Evolutionary conservation across 2,797 vertebrate genomes (phyloP).

Genomic region (Centropyge bicolor): DNA sequence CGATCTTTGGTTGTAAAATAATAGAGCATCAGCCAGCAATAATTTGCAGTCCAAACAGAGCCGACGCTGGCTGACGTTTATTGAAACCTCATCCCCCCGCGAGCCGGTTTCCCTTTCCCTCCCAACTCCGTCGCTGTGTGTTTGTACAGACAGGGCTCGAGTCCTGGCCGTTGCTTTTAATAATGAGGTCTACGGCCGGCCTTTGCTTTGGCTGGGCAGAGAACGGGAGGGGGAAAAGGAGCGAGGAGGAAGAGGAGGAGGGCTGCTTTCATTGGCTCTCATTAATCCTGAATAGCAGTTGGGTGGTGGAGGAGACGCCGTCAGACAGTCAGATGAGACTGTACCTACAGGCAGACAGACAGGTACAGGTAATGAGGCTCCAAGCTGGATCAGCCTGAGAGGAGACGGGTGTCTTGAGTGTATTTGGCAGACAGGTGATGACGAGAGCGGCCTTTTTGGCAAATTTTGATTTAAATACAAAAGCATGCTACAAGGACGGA

Average conservation of each 20-base stretch:
- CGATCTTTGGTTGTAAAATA: slow-evolving; percentile 96
- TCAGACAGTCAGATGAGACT: slow-evolving; percentile 55
- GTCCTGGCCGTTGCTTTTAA: slow-evolving; percentile 90
- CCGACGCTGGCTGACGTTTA: slow-evolving; percentile 97
- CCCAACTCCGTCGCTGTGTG: slow-evolving; percentile 81
- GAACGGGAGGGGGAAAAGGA: slow-evolving; percentile 73
- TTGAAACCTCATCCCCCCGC: slow-evolving; percentile 97
- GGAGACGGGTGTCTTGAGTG: neutral
- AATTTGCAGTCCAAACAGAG: slow-evolving; percentile 98
- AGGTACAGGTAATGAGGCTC: slow-evolving; percentile 61
- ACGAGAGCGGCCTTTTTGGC: neutral
- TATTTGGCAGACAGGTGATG: slow-evolving; percentile 14
- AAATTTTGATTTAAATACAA: neutral
- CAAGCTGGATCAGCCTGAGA: slow-evolving; percentile 27
- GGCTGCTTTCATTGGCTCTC: slow-evolving; percentile 91
- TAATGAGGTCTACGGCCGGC: slow-evolving; percentile 91
- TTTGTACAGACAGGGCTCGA: slow-evolving; percentile 93
- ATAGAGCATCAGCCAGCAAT: slow-evolving; percentile 97
- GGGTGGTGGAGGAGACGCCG: slow-evolving; percentile 54
- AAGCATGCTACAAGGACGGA: neutral
- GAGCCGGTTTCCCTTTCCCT: slow-evolving; percentile 90
- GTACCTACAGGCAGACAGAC: slow-evolving; percentile 36
- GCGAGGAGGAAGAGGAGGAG: slow-evolving; percentile 78
- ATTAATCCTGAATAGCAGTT: slow-evolving; percentile 86
- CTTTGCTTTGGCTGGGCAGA: slow-evolving; percentile 84